phyloP scores from a whole-genome alignment of 2,888 invertebrate genomes.

The Trachelus stipa region DNA sequence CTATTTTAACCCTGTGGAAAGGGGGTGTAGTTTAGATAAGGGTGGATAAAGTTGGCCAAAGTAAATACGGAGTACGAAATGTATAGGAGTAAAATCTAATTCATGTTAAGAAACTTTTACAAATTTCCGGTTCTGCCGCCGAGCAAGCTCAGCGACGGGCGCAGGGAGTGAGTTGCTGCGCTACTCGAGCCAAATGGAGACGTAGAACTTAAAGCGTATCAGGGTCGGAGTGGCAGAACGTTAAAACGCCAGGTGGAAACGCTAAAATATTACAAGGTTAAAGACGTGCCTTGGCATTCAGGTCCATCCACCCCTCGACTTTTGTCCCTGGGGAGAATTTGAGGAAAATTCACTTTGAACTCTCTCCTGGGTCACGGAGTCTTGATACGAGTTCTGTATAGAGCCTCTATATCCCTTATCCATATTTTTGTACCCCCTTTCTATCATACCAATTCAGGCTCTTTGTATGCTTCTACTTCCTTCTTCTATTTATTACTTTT shows the following conservation, averaged over 20 bases:
- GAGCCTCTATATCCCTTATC: neutral
- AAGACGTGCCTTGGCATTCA: neutral
- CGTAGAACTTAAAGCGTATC: neutral
- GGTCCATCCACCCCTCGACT: neutral
- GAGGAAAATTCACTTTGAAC: neutral
- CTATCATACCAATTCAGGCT: neutral
- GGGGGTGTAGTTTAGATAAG: neutral
- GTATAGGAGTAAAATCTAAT: neutral
- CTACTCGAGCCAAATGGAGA: neutral
- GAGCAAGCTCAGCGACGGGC: neutral
- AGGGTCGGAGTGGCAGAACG: neutral
- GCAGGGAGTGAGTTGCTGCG: neutral
- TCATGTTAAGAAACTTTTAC: neutral
- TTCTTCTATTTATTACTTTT: neutral
- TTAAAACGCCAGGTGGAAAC: neutral
- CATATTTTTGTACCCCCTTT: neutral
- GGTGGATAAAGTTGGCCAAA: neutral
- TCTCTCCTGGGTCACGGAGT: neutral
- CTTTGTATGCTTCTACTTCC: neutral
- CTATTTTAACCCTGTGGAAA: neutral
- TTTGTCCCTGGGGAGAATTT: neutral
- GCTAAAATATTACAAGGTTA: neutral
- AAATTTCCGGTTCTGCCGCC: neutral
- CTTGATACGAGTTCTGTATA: neutral
- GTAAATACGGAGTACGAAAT: neutral